Base-by-base conservation (phyloP, 2,888 invertebrate genomes). In the Maniola hyperantus region DNA sequence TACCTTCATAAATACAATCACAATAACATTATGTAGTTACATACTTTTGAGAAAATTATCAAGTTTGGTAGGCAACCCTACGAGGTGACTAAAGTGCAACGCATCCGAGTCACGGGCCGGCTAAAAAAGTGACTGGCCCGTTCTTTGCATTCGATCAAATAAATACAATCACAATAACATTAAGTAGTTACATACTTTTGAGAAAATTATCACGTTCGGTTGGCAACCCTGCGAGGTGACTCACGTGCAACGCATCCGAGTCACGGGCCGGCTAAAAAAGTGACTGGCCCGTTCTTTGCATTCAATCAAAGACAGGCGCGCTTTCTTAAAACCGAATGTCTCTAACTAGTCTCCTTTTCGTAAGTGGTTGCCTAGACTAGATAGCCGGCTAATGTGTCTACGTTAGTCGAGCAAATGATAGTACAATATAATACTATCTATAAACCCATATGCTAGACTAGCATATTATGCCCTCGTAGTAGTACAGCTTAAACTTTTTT, bases 71-170 rank as follows among this genome's bases (percentile, higher is more conserved):
- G 36, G 55, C 36, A 55, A 39, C 57, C 57, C 57, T 57, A 57
- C 6, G 13, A 13, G 13, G 78, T 87, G 87, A 88, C 83, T 88
- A 88, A 89, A 79, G 80, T 83, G 79, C 83, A 70, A 73, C 81
- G 81, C 83, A 81, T 76, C 79, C 76, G 75, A 77, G 79, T 82
- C 79, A 82, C 79, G 74, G 77, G 72, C 76, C 78, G 79, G 75
- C 80, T 80, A 79, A 87, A 88, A 87, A 87, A 84, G 78, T 79
- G 74, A 80, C 77, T 69, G 74, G 75, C 76, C 76, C 78, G 78
- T 79, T 83, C 79, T 79, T 84, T 83, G 83, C 80, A 78, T 82
- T 85, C 81, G 58, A n/a, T 85, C 81, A 60, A n/a, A 20, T n/a
- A n/a, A n/a, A n/a, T n/a, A n/a, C n/a, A n/a, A n/a, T n/a, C n/a